Evolutionary conservation across 2,797 vertebrate genomes (phyloP).

Genomic region (Poeciliopsis turneri): DNA sequence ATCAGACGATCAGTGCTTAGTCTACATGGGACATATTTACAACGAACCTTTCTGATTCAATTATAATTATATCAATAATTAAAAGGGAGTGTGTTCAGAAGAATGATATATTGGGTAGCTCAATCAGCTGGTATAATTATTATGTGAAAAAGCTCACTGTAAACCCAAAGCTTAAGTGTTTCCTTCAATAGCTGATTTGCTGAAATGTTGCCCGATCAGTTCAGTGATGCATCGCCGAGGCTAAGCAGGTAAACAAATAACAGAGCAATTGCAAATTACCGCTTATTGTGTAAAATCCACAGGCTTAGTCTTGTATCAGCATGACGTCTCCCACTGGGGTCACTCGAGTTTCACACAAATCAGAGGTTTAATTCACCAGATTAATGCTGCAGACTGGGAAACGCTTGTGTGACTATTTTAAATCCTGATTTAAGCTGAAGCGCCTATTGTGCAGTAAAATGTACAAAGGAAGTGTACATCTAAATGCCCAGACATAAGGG

Average conservation of each 20-base stretch:
- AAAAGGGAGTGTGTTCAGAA: neutral
- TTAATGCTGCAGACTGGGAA: neutral
- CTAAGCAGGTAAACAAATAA: slow-evolving; percentile 2
- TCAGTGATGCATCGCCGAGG: neutral
- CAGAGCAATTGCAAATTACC: neutral
- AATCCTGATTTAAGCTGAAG: neutral
- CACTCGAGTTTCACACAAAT: slow-evolving; percentile 4
- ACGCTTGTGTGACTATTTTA: neutral
- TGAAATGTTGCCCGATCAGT: neutral
- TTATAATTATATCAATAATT: neutral
- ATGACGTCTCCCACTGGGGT: neutral
- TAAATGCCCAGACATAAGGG: neutral
- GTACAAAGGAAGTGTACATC: neutral
- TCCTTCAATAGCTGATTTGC: neutral
- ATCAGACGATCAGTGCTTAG: neutral
- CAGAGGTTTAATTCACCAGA: neutral
- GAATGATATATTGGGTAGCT: neutral
- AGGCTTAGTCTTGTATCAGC: neutral
- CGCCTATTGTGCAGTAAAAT: neutral
- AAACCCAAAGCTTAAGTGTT: neutral
- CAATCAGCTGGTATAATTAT: neutral
- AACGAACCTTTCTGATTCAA: neutral
- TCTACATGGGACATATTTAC: neutral
- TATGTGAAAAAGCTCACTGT: neutral
- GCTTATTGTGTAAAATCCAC: slow-evolving; percentile 6